Evolutionary conservation across 2,888 invertebrate genomes (phyloP), one percentile per base, ranked within the genome.

Genomic region (Ormyrus rosae): DNA sequence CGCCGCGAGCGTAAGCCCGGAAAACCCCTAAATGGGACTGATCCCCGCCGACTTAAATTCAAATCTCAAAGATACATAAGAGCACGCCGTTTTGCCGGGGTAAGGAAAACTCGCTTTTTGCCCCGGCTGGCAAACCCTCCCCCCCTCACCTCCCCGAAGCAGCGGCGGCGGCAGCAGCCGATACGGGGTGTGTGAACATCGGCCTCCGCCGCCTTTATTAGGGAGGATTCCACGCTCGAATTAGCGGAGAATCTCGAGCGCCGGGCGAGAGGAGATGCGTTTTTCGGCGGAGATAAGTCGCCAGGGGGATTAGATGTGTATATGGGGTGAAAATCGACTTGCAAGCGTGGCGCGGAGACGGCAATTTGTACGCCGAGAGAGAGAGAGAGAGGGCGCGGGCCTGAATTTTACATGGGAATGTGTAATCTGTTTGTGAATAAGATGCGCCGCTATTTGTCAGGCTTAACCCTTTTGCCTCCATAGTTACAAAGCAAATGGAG

Each of bases 1-100:
- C 82, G 67, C 76, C 56, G 70, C 51, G 53, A 5, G 67, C 55
- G 53, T 55, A 9, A 10, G 7, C 13, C 53, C 45, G 63, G 48
- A 74, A 69, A 45, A 10, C 76, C 58, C 55, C 56, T 72, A 70
- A 81, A 77, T 72, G 61, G 53, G 70, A 64, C 78, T 72, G 81
- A 81, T 78, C 81, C 72, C 53, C 58, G 50, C 58, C 58, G 71
- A 81, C 81, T 78, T 78, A 81, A 81, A 81, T 65, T 77, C 80
- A 77, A 82, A 82, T 82, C 82, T 77, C 75, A 77, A 80, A 82
- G 80, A 77, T 82, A 79, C 76, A 81, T 75, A 76, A 76, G 71
- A 64, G 74, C 51, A 50, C 4, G 61, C 10, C 46, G 55, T 10
- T 19, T 34, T 11, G 10, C 34, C 34, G 34, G 34, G 34, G 34